These are phyloP conservation scores for Crenichthys baileyi DNA, from an alignment of 2,797 vertebrate genomes.

Conservation along the genomic window DNA sequence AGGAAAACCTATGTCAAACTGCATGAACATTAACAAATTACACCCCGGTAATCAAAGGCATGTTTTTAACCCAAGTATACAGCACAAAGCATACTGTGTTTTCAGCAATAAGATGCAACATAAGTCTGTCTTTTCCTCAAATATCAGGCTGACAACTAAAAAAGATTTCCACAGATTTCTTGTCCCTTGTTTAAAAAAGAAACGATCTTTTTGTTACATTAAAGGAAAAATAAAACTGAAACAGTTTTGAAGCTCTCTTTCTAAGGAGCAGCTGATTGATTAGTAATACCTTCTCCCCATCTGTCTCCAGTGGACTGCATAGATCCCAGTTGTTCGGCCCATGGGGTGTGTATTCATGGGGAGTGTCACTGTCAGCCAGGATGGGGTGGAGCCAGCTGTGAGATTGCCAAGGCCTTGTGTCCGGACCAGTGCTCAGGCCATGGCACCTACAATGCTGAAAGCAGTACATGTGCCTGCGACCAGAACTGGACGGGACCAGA, in stretches of 20 bases:
- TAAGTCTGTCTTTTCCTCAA: not conserved
- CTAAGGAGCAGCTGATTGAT: not conserved
- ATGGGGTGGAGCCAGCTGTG: constrained; percentile 94
- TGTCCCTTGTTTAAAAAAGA: not conserved
- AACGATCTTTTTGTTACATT: not conserved
- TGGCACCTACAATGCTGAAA: constrained; percentile 90
- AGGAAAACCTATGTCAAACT: constrained; percentile 2
- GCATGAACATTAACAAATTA: not conserved
- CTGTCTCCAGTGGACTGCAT: constrained; percentile 89
- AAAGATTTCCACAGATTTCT: not conserved
- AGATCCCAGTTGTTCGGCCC: constrained; percentile 91
- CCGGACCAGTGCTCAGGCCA: constrained; percentile 97
- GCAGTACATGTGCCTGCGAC: constrained; percentile 90
- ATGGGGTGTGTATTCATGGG: constrained; percentile 93
- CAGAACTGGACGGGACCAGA: constrained; percentile 95
- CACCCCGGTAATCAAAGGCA: not conserved
- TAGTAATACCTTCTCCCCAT: not conserved
- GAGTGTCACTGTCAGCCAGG: constrained; percentile 95
- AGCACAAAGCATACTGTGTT: not conserved
- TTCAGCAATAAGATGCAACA: not conserved
- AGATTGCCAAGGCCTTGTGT: constrained; percentile 95
- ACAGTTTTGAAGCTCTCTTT: not conserved
- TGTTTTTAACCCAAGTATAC: not conserved
- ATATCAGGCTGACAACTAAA: not conserved
- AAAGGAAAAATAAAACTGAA: not conserved